phyloP scores from a whole-genome alignment of 2,888 invertebrate species.

The Gryllus longicercus region DNA sequence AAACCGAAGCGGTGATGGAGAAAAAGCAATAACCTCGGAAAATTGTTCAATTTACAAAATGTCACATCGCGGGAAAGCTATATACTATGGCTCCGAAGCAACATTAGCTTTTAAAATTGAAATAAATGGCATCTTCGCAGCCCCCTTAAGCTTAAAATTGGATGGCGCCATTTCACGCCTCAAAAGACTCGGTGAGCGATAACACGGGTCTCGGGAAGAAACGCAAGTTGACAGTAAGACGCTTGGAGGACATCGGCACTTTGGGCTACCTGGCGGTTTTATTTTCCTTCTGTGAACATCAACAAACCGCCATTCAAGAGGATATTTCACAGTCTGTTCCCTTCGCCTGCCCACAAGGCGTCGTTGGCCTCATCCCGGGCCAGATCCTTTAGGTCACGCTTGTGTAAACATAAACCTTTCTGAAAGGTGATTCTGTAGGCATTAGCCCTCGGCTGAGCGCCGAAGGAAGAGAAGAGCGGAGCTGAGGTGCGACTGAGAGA shows the following conservation, averaged over 20 bases:
- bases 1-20: too few relatives aligned
- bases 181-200: not conserved
- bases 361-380: not conserved
- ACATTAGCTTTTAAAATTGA: not conserved
- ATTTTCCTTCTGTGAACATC: not conserved
- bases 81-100: not conserved
- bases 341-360: not conserved
- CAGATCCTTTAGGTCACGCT: not conserved
- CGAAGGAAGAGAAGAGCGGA: not conserved
- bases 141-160: not conserved
- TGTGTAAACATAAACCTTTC: not conserved
- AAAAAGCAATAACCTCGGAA: not conserved
- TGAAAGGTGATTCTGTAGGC: slow-evolving; percentile 6
- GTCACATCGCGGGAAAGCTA: not conserved
- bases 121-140: not conserved
- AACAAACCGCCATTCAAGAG: not conserved
- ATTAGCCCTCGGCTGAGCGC: not conserved
- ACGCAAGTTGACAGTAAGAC: not conserved
- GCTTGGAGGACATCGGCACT: not conserved
- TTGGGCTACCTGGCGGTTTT: not conserved
- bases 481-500: not conserved
- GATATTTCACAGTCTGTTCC: slow-evolving; percentile 3
- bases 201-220: not conserved
- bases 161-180: not conserved
- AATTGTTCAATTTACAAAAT: not conserved